phyloP scores from a whole-genome alignment of 2,888 invertebrate species.

The Xylophagus ater region DNA sequence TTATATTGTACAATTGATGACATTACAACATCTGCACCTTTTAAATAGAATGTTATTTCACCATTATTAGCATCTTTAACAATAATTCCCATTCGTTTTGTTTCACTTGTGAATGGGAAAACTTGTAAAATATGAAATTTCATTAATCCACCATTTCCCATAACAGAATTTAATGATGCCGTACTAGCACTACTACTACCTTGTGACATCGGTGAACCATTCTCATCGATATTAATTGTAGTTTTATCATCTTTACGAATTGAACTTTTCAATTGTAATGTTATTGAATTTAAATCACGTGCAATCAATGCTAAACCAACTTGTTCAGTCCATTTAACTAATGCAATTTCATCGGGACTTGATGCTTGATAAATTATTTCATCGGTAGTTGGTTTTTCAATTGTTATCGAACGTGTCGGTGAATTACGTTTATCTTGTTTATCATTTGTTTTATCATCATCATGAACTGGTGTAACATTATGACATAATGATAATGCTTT shows the following conservation, averaged over 20 bases:
- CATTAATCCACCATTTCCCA: conserved; percentile 43
- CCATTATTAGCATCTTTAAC: conserved; percentile 68
- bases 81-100: conserved; percentile 89
- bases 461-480: conserved; percentile 96
- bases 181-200: conserved; percentile 22
- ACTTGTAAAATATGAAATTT: conserved; percentile 63
- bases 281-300: conserved; percentile 49
- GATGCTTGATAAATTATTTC: conserved; percentile 55
- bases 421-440: conserved; percentile 25
- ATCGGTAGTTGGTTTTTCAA: conserved; percentile 31
- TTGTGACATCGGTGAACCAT: conserved; percentile 18
- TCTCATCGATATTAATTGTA: conserved; percentile 6
- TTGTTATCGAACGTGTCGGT: conserved; percentile 35
- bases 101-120: conserved; percentile 83
- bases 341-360: conserved; percentile 89
- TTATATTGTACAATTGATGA: conserved; percentile 81
- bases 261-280: conserved; percentile 33
- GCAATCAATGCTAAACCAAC: conserved; percentile 52
- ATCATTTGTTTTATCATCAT: conserved; percentile 38
- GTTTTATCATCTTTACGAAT: conserved; percentile 17
- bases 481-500: conserved; percentile 94
- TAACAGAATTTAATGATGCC: conserved; percentile 42
- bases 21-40: conserved; percentile 96
- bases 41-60: conserved; percentile 89
- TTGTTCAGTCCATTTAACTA: conserved; percentile 83